phyloP scores from a whole-genome alignment of 2,113 vertebrate genomes.

The Felis catus region DNA sequence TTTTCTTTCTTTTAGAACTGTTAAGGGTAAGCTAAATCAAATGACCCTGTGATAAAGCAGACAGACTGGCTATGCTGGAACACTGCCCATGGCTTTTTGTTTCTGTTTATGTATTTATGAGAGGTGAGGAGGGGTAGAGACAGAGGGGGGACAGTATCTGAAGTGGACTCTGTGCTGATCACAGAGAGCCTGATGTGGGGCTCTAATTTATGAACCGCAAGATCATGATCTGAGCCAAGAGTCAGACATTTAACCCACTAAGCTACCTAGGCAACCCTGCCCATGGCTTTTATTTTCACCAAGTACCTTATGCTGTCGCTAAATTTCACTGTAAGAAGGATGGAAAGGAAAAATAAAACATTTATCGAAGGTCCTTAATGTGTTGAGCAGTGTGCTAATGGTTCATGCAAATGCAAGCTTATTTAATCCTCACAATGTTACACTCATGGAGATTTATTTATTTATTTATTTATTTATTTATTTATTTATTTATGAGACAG shows the following conservation, averaged over 20 bases:
- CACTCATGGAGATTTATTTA: too few relatives aligned
- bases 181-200: too few relatives aligned
- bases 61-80: not conserved
- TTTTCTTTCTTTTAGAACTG: not conserved
- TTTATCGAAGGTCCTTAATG: not conserved
- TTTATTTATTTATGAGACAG: too few relatives aligned
- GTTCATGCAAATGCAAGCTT: not conserved
- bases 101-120: too few relatives aligned
- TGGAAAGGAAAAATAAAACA: not conserved
- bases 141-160: too few relatives aligned
- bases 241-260: too few relatives aligned
- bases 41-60: not conserved
- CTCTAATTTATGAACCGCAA: too few relatives aligned
- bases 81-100: not conserved
- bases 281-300: not conserved
- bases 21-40: not conserved
- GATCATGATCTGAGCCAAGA: too few relatives aligned
- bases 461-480: too few relatives aligned
- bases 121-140: too few relatives aligned
- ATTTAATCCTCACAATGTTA: not conserved
- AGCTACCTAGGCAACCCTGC: not conserved
- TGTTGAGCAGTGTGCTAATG: not conserved
- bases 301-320: not conserved
- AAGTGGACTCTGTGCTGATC: too few relatives aligned
- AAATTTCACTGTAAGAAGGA: not conserved